Percentiles rank a stretch among this genome's conserved stretches.
phyloP scores from a whole-genome alignment of 2,113 vertebrate species.

The Pica pica region DNA sequence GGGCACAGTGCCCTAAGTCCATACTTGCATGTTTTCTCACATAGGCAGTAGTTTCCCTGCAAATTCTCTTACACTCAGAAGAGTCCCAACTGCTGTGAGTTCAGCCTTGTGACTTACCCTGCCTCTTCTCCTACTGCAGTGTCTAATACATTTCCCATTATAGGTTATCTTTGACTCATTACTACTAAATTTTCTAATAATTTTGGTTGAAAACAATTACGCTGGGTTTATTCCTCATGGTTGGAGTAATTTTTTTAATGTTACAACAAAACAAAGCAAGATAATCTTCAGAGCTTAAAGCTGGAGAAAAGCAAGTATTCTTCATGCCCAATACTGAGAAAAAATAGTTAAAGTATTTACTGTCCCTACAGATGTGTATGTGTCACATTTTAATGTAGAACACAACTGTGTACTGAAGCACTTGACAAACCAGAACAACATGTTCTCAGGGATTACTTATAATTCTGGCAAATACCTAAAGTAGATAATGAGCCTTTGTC shows the following conservation, averaged over 20 bases:
- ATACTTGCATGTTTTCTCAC: neutral
- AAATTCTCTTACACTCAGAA: neutral
- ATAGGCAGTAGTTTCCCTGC: neutral
- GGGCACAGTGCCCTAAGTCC: neutral
- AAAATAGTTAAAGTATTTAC: neutral
- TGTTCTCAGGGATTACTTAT: neutral
- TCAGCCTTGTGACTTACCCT: neutral
- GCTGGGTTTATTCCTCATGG: neutral
- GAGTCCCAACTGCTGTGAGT: neutral
- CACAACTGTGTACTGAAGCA: neutral
- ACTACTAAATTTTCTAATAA: neutral
- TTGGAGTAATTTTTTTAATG: neutral
- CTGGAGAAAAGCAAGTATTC: neutral
- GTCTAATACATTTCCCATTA: neutral
- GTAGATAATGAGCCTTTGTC: slow-evolving; percentile 22
- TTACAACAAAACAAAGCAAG: neutral
- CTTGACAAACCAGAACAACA: neutral
- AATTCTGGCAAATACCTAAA: neutral
- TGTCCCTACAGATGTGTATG: neutral
- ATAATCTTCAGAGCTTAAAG: neutral
- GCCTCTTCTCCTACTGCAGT: neutral
- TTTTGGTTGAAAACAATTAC: neutral
- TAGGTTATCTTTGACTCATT: neutral
- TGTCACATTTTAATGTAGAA: neutral
- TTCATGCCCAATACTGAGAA: neutral